Base-by-base conservation (phyloP, 2,113 vertebrate genomes). In the Cygnus atratus region DNA sequence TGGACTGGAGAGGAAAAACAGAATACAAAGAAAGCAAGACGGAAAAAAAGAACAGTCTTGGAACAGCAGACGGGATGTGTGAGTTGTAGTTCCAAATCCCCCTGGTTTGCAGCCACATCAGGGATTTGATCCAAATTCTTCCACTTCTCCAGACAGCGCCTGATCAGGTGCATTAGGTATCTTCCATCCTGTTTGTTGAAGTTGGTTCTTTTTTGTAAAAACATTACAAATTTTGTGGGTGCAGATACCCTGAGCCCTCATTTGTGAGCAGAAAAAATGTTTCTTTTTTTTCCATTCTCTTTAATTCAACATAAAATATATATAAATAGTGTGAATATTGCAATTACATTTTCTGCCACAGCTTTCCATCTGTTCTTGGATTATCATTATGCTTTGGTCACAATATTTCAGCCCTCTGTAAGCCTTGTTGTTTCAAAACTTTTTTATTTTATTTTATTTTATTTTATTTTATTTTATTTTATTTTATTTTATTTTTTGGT, bases 51-150 rank as follows among this genome's bases (percentile, higher is more conserved):
- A 7, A 52, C 46, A 4, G 13, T 67, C 33, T 84, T 82, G 39
- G 26, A 91, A 78, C 46, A 44, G 25, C 1, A 2, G 9, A 11
- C 0, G 0, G 24, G 13, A 72, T 71, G 10, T 76, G 43, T 78
- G 14, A 17, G 15, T 72, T 11, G 13, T 79, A 20, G 19, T 89
- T 71, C 48, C 21, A 82, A 75, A 72, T 46, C 35, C 10, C 11
- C 65, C 71, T 76, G 16, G 8, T 87, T 65, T 89, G 77, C 48
- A 79, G 21, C 9, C 11, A 16, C 21, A 26, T 68, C 14, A 75
- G 19, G 3, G 11, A 46, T 78, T 87, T 87, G 37, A 52, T 71
- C 10, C 43, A 68, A 67, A 75, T 79, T 79, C 29, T 85, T 12
- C 22, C 24, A 37, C 48, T 96, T 78, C 14, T 73, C 25, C 59